Evolutionary conservation across 1,140 invertebrate species (phyloP).

Genomic region (Drosophila setifemur): DNA sequence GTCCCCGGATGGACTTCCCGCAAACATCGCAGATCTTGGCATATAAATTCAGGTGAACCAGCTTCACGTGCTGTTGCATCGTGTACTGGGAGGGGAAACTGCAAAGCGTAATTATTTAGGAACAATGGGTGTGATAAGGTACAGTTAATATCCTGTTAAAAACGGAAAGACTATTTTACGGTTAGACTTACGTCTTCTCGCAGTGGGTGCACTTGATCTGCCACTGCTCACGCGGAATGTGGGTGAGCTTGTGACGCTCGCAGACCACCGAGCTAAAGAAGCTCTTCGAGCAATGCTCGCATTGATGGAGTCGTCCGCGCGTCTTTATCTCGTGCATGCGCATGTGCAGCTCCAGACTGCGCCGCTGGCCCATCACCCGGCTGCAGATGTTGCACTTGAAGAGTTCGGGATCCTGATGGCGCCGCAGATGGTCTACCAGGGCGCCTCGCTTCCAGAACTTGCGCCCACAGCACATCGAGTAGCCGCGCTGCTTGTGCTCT

Average conservation of each 20-base stretch:
- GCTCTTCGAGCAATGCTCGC: constrained; percentile 61
- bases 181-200: constrained; percentile 51
- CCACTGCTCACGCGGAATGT: constrained; percentile 71
- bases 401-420: constrained; percentile 60
- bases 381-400: constrained; percentile 63
- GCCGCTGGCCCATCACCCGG: constrained; percentile 61
- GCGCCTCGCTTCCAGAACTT: constrained; percentile 62
- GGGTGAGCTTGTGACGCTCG: constrained; percentile 60
- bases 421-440: constrained; percentile 60
- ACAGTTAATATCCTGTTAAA: neutral
- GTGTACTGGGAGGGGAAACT: constrained; percentile 62
- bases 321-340: constrained; percentile 69
- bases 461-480: constrained; percentile 51
- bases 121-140: too few species aligned
- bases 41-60: constrained; percentile 66
- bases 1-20: constrained; percentile 63
- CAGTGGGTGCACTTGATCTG: constrained; percentile 45
- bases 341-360: constrained; percentile 67
- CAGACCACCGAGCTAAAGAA: constrained; percentile 60
- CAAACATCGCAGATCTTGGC: constrained; percentile 78
- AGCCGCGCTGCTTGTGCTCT: constrained; percentile 62
- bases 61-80: constrained; percentile 68
- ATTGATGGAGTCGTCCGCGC: constrained; percentile 51
- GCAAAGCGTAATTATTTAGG: too few species aligned
- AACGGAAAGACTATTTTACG: neutral